Conservation (phyloP, 2,113 vertebrate genomes). For the Eubucco bourcierii region DNA sequence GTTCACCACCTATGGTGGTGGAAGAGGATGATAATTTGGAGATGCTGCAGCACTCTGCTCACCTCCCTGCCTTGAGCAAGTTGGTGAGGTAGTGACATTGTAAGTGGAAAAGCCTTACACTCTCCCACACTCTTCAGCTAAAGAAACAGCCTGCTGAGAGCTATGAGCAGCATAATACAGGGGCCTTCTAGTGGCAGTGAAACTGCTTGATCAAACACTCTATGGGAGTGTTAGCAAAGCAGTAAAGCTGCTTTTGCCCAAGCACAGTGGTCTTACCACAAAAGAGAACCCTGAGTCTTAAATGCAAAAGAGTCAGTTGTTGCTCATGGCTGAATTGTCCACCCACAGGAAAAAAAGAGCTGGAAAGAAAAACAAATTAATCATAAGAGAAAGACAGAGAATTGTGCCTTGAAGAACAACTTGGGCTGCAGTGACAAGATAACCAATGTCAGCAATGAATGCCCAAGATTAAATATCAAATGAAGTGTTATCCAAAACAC, state of each 20-base stretch:
- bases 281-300: background rate
- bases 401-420: background rate
- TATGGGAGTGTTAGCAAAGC: background rate
- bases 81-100: background rate
- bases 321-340: background rate
- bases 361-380: background rate
- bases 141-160: background rate
- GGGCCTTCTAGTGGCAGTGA: background rate
- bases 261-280: background rate
- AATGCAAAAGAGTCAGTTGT: background rate
- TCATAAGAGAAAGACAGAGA: background rate
- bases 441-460: background rate
- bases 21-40: background rate
- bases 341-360: background rate
- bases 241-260: background rate
- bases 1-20: background rate
- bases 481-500: background rate
- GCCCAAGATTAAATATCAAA: background rate
- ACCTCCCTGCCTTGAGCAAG: background rate
- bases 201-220: background rate
- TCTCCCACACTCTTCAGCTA: background rate
- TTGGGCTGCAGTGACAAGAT: background rate
- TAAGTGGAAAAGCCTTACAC: background rate
- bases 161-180: accelerated
- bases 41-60: background rate